Evolutionary conservation across 2,888 invertebrate genomes (phyloP).

Genomic region (Platypus cylindrus): DNA sequence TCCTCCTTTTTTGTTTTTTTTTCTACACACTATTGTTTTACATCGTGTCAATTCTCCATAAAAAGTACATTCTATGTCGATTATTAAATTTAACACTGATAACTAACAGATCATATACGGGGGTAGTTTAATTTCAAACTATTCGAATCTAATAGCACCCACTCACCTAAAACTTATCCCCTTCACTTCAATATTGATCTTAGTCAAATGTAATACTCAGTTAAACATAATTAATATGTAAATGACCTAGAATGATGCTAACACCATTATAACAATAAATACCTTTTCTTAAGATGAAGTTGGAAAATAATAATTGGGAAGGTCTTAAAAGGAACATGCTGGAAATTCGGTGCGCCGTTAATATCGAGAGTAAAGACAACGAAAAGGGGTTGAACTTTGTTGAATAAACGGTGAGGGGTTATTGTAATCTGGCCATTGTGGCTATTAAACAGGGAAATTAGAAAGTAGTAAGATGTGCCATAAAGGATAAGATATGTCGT

Average conservation of each 20-base stretch:
- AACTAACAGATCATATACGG: too few species aligned
- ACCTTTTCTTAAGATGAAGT: conserved; percentile 14
- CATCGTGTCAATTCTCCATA: too few species aligned
- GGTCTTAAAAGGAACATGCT: conserved; percentile 13
- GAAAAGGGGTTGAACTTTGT: conserved; percentile 11
- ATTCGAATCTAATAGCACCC: too few species aligned
- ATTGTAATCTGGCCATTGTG: conserved; percentile 28
- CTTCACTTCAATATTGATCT: too few species aligned
- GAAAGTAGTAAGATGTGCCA: conserved; percentile 26
- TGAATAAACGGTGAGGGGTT: conserved; percentile 25
- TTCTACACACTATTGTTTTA: too few species aligned
- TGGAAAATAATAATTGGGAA: conserved; percentile 14
- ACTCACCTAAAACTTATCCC: too few species aligned
- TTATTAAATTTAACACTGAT: too few species aligned
- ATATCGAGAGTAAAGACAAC: too few species aligned
- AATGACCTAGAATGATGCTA: conserved; percentile 11
- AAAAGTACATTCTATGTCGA: too few species aligned
- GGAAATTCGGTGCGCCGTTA: too few species aligned
- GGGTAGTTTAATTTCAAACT: too few species aligned
- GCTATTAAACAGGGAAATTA: conserved; percentile 28
- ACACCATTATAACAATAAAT: conserved; percentile 13
- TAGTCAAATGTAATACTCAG: too few species aligned
- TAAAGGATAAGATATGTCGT: conserved; percentile 21
- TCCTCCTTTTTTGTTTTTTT: background rate
- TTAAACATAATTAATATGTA: conserved; percentile 14